These are phyloP conservation scores for Danaus melanippus DNA, from an alignment of 1,140 invertebrate species.

Conservation along the genomic window DNA sequence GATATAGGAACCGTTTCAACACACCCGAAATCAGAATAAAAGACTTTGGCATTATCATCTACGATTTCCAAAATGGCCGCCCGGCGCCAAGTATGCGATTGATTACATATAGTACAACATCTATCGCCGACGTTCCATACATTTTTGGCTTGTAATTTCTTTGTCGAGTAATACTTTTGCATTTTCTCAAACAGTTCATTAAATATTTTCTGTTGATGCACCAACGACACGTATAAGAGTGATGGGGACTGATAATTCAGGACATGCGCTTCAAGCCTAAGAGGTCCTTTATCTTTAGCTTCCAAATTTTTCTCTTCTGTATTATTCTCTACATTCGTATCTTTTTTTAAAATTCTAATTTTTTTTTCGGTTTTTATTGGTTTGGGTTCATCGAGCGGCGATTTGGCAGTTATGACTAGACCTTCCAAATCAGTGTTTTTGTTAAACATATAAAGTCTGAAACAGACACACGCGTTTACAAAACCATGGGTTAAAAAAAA, in stretches of 20 bases:
- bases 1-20: constrained; percentile 54
- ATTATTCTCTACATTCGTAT: constrained; percentile 11
- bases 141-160: constrained; percentile 28
- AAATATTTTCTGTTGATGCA: constrained; percentile 48
- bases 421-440: constrained; percentile 32
- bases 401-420: constrained; percentile 37
- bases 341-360: constrained; percentile 22
- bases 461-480: constrained; percentile 16
- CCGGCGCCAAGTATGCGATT: constrained; percentile 69
- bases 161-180: constrained; percentile 66
- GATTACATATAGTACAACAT: constrained; percentile 64
- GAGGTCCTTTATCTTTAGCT: constrained; percentile 65
- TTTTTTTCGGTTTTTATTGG: constrained; percentile 12
- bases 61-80: constrained; percentile 64
- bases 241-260: constrained; percentile 67
- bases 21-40: constrained; percentile 71
- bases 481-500: neutral
- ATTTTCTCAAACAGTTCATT: constrained; percentile 55
- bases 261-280: constrained; percentile 64
- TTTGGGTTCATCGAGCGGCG: constrained; percentile 26
- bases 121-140: constrained; percentile 57
- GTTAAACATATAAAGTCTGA: constrained; percentile 47
- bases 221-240: constrained; percentile 68
- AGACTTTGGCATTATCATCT: constrained; percentile 53
- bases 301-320: constrained; percentile 32